Base-by-base conservation (phyloP, 2,113 vertebrate species). In the Microtus montanus region DNA sequence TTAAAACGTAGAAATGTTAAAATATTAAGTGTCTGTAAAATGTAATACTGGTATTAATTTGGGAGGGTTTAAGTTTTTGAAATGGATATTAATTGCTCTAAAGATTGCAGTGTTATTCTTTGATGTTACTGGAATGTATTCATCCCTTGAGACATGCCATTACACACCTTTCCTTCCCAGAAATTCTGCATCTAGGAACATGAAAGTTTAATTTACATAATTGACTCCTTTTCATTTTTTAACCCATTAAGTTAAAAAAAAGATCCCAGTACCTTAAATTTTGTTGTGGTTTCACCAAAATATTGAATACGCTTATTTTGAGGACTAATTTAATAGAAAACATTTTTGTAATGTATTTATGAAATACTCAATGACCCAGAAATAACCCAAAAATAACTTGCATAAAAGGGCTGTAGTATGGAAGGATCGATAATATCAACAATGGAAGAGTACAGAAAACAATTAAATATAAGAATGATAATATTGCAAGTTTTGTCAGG, bases 41-140 rank as follows among this genome's bases (percentile, higher is more conserved):
- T 97, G 88, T 92, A 90, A 93, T 93, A 38, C 88, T 93, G 68
- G 92, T 97, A 96, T 97, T 97, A 97, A 96, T 98, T 97, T 94
- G 93, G 90, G 95, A 94, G 83, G 87, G 68, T 83, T 97, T 96
- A 96, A 89, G 94, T 95, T 97, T 96, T 96, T 93, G 90, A 96
- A 97, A 95, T 90, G 86, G 94, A 93, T 97, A 96, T 96, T 98
- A 97, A 97, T 97, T 96, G 96, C 97, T 94, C 80, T 96, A 87
- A 96, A 96, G 96, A 96, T 96, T 97, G 94, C 96, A 96, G 87
- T 96, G 94, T 96, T 93, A 94, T 95, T 96, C 96, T 98, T 97
- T 98, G 96, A 98, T 96, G 97, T 96, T 93, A 96, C 96, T 93
- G 88, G 90, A 96, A 97, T 96, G 44, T 88, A 97, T 97, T 97